phyloP scores from a whole-genome alignment of 2,797 vertebrate species.

The Gallirallus australis region DNA sequence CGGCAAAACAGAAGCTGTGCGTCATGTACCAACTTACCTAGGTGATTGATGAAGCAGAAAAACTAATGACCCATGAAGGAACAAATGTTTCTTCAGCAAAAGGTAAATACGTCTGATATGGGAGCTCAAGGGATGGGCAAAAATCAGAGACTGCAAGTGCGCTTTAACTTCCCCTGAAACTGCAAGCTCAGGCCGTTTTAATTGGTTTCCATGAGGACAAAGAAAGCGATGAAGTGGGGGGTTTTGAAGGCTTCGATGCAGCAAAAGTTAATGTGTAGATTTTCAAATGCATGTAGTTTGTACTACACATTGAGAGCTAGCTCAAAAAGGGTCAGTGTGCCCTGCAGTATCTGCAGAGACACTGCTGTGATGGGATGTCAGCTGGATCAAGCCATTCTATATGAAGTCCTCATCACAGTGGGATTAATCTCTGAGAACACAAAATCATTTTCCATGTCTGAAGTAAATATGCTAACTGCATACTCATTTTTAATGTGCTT shows the following conservation, averaged over 20 bases:
- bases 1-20: not conserved
- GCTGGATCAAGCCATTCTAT: not conserved
- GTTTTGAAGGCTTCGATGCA: not conserved
- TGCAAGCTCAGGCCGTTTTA: not conserved
- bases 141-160: not conserved
- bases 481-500: not conserved
- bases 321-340: not conserved
- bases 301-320: not conserved
- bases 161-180: not conserved
- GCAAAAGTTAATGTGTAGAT: not conserved
- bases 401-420: not conserved
- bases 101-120: constrained; percentile 13
- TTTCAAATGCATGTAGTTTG: not conserved
- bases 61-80: constrained; percentile 19
- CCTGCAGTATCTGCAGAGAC: not conserved
- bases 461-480: not conserved
- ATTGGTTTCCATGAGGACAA: not conserved
- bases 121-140: not conserved
- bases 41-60: constrained; percentile 25
- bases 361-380: not conserved
- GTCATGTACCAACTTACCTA: not conserved
- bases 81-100: constrained; percentile 12
- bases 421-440: not conserved
- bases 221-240: not conserved
- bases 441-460: not conserved